These are phyloP conservation scores for Entelurus aequoreus DNA, from an alignment of 2,113 vertebrate genomes.

Conservation along the genomic window DNA sequence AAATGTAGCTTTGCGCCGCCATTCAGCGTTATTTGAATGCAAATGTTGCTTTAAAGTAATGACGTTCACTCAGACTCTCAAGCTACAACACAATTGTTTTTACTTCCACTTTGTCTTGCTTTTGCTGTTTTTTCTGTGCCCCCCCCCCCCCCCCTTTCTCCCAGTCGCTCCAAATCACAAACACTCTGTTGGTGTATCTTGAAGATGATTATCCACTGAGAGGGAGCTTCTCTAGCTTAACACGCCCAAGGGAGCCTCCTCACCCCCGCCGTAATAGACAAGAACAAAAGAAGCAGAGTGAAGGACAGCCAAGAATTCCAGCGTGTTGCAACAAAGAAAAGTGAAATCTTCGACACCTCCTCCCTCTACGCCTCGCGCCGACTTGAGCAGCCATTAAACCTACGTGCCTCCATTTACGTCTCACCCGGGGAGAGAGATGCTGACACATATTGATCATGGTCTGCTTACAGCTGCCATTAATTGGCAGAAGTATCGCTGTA, in stretches of 20 bases:
- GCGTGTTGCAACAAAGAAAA: conserved; percentile 63
- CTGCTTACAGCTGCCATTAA: conserved; percentile 69
- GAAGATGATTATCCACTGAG: conserved; percentile 64
- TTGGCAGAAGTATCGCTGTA: conserved; percentile 44
- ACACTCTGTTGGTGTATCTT: conserved; percentile 50
- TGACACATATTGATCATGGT: conserved; percentile 71
- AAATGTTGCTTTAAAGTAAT: background rate
- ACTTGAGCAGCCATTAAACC: conserved; percentile 35
- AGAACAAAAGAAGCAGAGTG: conserved; percentile 59
- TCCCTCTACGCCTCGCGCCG: background rate
- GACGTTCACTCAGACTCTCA: background rate
- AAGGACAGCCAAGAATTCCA: conserved; percentile 55
- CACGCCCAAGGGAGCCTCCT: conserved; percentile 61
- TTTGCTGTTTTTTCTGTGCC: background rate
- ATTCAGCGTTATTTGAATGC: background rate
- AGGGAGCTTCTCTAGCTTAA: conserved; percentile 58
- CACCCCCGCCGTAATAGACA: conserved; percentile 58
- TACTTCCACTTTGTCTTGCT: background rate
- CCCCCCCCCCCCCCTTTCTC: too few species aligned
- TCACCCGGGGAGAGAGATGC: conserved; percentile 70
- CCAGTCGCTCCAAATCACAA: conserved; percentile 49
- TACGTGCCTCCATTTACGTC: conserved; percentile 58
- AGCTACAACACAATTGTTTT: conserved; percentile 5
- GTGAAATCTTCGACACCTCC: conserved; percentile 29
- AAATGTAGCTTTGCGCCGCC: too few species aligned